Evolutionary conservation across 2,797 vertebrate species (phyloP).

Genomic region (Rhinoraja longicauda): DNA sequence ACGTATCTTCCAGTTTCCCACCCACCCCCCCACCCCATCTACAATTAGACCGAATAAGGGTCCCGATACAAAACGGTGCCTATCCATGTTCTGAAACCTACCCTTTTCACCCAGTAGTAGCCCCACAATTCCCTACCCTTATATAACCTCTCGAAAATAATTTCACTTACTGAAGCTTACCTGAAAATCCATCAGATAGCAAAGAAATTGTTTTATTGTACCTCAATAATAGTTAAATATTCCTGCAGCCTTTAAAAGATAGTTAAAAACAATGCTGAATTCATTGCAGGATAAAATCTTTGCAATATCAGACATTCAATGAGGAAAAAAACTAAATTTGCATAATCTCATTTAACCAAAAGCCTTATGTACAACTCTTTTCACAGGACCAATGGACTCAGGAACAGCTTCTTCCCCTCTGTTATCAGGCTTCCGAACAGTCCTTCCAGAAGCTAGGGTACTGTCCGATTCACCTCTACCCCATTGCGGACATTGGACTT

Average conservation of each 20-base stretch:
- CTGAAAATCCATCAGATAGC: background rate
- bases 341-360: background rate
- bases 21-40: too few species aligned
- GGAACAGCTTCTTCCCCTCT: too few species aligned
- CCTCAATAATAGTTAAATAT: constrained; percentile 11
- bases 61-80: too few species aligned
- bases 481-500: too few species aligned
- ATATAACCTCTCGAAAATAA: background rate
- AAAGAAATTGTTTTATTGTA: background rate
- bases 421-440: too few species aligned
- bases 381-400: background rate
- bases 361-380: background rate
- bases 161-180: background rate
- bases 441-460: too few species aligned
- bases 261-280: background rate
- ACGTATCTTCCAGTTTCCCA: too few species aligned
- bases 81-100: too few species aligned
- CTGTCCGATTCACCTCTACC: too few species aligned
- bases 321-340: background rate
- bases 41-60: too few species aligned
- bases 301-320: background rate
- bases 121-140: background rate
- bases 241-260: background rate
- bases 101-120: background rate
- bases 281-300: background rate